Evolutionary conservation across 2,113 vertebrate species (phyloP), one percentile per base, ranked within the genome.

Genomic region (Potamarius usumacintae): DNA sequence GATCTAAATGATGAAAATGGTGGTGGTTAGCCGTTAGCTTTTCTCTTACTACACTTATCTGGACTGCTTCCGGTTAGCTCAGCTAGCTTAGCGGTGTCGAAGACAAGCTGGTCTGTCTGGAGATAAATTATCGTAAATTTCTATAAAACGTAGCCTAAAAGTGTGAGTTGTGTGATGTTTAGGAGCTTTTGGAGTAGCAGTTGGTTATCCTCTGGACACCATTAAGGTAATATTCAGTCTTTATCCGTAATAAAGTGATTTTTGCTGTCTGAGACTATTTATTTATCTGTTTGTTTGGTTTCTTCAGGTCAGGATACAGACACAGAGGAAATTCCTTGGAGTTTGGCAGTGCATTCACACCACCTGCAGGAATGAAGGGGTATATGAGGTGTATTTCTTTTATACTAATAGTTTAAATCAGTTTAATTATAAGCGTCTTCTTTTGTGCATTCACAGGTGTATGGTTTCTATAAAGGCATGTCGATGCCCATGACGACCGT

Each of bases 191-290:
- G 96, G 96, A 25, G 96, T 96, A 84, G 96, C 95, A 0, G 96
- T 97, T 86, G 96, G 96, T 53, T 97, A 97, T 88, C 96, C 97
- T 0, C 89, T 97, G 93, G 96, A 97, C 86, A 97, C 97, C 0
- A 93, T 97, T 62, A 97, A 97, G 96, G 97, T 97, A 93, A 65
- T 55, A 78, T 58, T 42, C 42, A 42, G 42, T 42, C 42, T 42
- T 42, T 42, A 42, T 42, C 42, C 3, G 42, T 42, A 4, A 42
- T 42, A 42, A 42, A 42, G 42, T 42, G 42, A 42, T 42, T 42
- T 42, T 42, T 42, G 42, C 42, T 42, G 3, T 42, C 14, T 57
- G 12, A 12, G 10, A 57, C 14, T 57, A 57, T 12, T 14, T 20
- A 12, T 67, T 5, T 63, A 9, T 9, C 25, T 18, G 67, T 7